These are phyloP conservation scores for Bombus pyrosoma DNA, from an alignment of 1,140 invertebrate genomes.

Conservation along the genomic window DNA sequence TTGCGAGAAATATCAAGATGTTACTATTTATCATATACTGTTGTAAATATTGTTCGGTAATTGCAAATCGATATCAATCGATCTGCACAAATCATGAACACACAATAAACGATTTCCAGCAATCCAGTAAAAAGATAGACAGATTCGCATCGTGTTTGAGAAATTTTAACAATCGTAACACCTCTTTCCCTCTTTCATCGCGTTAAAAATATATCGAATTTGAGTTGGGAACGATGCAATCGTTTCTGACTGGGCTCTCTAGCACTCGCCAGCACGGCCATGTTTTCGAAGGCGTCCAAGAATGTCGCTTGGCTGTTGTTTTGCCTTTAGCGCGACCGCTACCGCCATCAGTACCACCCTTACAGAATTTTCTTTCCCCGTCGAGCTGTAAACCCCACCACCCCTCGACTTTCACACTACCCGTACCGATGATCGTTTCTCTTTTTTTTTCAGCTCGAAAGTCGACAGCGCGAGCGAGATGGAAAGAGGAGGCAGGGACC, in stretches of 20 bases:
- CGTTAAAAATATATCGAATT: not conserved
- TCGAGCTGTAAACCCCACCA: constrained; percentile 34
- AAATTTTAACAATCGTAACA: not conserved
- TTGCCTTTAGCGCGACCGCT: constrained; percentile 74
- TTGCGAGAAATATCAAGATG: too few relatives aligned
- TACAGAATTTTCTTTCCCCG: constrained; percentile 44
- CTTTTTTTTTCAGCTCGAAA: constrained; percentile 28
- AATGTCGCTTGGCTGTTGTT: constrained; percentile 75
- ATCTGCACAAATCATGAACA: not conserved
- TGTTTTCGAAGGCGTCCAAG: constrained; percentile 61
- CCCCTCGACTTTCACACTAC: constrained; percentile 60
- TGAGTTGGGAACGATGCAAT: not conserved
- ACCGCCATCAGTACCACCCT: constrained; percentile 68
- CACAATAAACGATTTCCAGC: not conserved
- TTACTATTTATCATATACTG: not conserved
- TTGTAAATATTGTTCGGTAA: not conserved
- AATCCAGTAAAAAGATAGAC: not conserved
- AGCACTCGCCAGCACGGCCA: constrained; percentile 35
- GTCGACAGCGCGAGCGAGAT: constrained; percentile 1
- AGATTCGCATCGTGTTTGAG: not conserved
- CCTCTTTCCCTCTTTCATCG: not conserved
- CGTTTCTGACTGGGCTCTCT: not conserved
- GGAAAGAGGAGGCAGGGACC: constrained; percentile 60
- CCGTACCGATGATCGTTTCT: constrained; percentile 33
- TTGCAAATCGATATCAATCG: not conserved